Evolutionary conservation across 2,113 vertebrate genomes (phyloP).

Genomic region (Chascanopsetta lugubris): DNA sequence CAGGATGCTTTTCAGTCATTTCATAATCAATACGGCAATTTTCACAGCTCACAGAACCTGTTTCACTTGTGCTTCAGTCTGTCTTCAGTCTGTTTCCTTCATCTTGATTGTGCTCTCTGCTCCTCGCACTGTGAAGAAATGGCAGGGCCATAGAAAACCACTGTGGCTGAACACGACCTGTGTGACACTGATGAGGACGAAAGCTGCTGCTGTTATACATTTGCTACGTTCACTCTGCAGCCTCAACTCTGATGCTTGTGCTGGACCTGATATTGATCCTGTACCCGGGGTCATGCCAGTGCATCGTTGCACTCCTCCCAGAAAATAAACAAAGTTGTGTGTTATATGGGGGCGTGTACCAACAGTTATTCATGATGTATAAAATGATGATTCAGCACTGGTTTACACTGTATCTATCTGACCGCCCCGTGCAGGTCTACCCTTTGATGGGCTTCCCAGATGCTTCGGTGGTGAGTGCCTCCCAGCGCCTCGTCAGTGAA

Average conservation of each 20-base stretch:
- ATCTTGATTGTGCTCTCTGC: not conserved
- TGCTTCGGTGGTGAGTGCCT: constrained; percentile 62
- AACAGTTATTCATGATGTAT: not conserved
- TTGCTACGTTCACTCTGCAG: not conserved
- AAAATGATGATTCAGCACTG: not conserved
- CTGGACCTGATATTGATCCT: not conserved
- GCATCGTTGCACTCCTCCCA: not conserved
- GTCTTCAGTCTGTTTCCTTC: not conserved
- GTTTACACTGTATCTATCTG: not conserved
- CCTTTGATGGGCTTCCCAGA: constrained; percentile 80
- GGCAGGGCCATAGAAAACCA: not conserved
- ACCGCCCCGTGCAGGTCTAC: constrained; percentile 70
- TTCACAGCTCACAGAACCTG: not conserved
- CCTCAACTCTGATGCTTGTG: no score
- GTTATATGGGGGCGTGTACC: not conserved
- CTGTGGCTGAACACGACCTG: not conserved
- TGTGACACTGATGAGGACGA: constrained; percentile 1
- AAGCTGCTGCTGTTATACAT: not conserved
- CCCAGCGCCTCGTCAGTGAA: constrained; percentile 77
- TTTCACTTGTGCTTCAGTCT: not conserved
- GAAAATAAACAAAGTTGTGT: not conserved
- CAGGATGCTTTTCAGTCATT: not conserved
- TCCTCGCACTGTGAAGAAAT: not conserved
- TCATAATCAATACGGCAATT: not conserved
- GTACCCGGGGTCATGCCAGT: not conserved